phyloP scores from a whole-genome alignment of 2,113 vertebrate genomes.

The Rhinolophus ferrumequinum region DNA sequence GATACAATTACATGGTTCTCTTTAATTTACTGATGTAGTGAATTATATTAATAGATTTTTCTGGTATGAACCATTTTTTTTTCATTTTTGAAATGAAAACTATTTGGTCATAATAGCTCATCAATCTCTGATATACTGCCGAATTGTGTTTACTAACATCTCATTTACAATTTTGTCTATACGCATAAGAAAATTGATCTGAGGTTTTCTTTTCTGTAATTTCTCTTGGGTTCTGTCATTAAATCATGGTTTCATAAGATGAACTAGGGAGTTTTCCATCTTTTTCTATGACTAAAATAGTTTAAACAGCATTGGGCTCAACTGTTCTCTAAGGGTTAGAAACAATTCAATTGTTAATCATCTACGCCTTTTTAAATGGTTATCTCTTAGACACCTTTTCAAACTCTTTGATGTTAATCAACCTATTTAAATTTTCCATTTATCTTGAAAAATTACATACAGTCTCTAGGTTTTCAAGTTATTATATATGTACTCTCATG shows the following conservation, averaged over 20 bases:
- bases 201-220: background rate
- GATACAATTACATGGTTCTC: background rate
- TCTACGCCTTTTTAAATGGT: background rate
- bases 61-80: background rate
- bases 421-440: background rate
- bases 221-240: slow-evolving; percentile 12
- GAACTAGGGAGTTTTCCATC: background rate
- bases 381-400: background rate
- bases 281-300: background rate
- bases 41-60: background rate
- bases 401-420: slow-evolving; percentile 21
- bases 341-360: slow-evolving; percentile 11
- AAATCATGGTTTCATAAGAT: background rate
- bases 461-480: background rate
- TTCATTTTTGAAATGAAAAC: background rate
- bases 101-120: background rate
- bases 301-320: background rate
- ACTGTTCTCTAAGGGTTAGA: background rate
- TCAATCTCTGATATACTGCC: background rate
- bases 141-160: background rate
- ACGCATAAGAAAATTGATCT: background rate
- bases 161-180: slow-evolving; percentile 32
- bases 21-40: background rate
- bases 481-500: background rate
- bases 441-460: background rate